Evolutionary conservation across 2,113 vertebrate genomes (phyloP), one percentile per base, ranked within the genome.

Genomic region (Oncorhynchus tshawytscha): DNA sequence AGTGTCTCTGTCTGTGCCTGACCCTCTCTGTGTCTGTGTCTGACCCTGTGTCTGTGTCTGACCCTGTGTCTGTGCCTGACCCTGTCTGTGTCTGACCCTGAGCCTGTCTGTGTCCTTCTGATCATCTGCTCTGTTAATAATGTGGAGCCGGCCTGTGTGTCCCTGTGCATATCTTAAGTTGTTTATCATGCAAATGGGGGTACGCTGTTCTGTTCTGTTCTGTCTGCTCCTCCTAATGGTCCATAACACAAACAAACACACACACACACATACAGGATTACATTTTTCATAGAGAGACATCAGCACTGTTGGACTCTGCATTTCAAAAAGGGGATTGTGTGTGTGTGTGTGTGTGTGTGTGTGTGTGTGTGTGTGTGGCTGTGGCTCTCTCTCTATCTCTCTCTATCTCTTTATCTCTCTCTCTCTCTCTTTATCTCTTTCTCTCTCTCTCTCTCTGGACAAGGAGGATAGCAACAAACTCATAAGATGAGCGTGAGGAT

Each of bases 111-210:
- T 20, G 76, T 84, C 81, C 76, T 76, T 89, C 87, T 90, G 89
- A 81, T 92, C 87, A 87, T 91, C 90, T 92, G 89, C 74, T 89
- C 78, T 81, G 75, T 91, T 89, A 82, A 82, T 86, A 90, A 90
- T 92, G 87, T 88, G 89, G 79, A 88, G 90, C 91, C 90, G 89
- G 91, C 88, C 88, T 72, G 62, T 72, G 65, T 87, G 91, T 88
- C 90, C 82, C 89, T 87, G 78, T 93, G 92, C 91, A 92, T 92
- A 92, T 92, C 90, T 92, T 93, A 91, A 89, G 89, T 90, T 92
- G 89, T 92, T 93, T 93, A 93, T 93, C 92, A 93, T 93, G 92
- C 92, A 92, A 93, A 92, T 93, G 87, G 91, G 49, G 76, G 85
- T 78, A 78, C 72, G 70, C 89, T 62, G 59, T 62, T 62, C 18